Base-by-base conservation (phyloP, 2,888 invertebrate genomes). In the Thecocarcelia acutangulata region DNA sequence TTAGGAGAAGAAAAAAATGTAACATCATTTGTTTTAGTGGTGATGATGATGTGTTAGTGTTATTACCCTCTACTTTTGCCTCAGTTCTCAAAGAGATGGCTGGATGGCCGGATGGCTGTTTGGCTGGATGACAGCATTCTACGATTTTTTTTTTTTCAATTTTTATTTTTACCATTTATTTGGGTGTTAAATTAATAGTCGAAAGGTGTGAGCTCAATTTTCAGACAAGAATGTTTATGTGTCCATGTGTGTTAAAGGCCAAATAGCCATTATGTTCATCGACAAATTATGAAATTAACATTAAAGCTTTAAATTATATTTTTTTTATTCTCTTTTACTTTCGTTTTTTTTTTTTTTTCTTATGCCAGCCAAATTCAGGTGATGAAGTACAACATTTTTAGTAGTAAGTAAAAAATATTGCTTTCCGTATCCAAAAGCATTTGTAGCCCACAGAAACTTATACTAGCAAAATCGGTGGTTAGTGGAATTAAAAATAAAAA, bases 221-320 rank as follows among this genome's bases (percentile, higher is more conserved):
- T 70, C 15, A 52, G 28, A 28, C 28, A 54, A 17, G 44, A 56
- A 33, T n/a, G 56, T n/a, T 11, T 61, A 6, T 46, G 19, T n/a
- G 4, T 58, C 13, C 58, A 17, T 48, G 5, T 58, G 6, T 17
- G 24, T 66, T 56, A 28, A 63, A 54, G 40, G 40, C 54, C 40
- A 63, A 63, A 63, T 42, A 56, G 48, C 77, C 37, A 73, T 73
- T 68, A 77, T 68, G 56, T 42, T 63, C 17, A n/a, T 48, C 11
- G 56, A 15, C 68, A 81, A 77, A 73, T 81, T 81, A 77, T 73
- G 73, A 81, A 81, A 72, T 81, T 73, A 81, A 68, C 81, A 77
- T 77, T 68, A 69, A 73, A 63, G 81, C 63, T 77, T 56, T 81
- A 81, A 80, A 81, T 81, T 76, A 68, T 28, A 48, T 81, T 59